Evolutionary conservation across 2,113 vertebrate genomes (phyloP).

Genomic region (Panthera tigris): DNA sequence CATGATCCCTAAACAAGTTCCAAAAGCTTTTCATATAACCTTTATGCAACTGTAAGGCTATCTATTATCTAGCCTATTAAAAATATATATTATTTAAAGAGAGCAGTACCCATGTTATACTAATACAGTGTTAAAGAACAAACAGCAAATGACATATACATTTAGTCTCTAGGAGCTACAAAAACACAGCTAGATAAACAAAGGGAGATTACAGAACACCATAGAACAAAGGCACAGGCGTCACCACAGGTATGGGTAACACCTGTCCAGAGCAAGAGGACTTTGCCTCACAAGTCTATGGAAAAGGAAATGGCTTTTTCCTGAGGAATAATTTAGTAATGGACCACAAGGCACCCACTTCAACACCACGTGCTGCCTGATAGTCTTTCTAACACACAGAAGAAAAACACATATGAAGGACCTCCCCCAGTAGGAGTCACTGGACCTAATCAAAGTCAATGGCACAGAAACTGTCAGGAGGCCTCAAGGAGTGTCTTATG

Average conservation of each 20-base stretch:
- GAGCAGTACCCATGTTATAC: neutral
- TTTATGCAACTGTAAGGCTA: neutral
- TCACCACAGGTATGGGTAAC: neutral
- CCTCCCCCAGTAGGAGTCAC: neutral
- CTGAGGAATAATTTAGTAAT: neutral
- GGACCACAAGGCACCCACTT: neutral
- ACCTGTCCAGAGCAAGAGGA: neutral
- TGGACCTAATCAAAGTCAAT: neutral
- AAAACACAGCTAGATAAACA: neutral
- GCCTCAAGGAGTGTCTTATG: neutral
- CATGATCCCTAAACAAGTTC: neutral
- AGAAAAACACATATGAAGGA: neutral
- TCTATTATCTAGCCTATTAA: neutral
- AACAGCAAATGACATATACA: neutral
- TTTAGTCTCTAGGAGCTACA: neutral
- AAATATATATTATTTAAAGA: neutral
- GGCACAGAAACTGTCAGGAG: constrained; percentile 58
- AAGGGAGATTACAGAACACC: neutral
- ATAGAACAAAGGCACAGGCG: neutral
- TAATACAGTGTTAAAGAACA: neutral
- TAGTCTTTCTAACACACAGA: neutral
- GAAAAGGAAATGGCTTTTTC: neutral
- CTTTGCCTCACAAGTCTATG: rapidly evolving
- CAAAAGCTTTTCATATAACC: neutral
- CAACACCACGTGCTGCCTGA: rapidly evolving